Evolutionary conservation across 2,888 invertebrate species (phyloP).

Genomic region (Temnothorax rugatulus): DNA sequence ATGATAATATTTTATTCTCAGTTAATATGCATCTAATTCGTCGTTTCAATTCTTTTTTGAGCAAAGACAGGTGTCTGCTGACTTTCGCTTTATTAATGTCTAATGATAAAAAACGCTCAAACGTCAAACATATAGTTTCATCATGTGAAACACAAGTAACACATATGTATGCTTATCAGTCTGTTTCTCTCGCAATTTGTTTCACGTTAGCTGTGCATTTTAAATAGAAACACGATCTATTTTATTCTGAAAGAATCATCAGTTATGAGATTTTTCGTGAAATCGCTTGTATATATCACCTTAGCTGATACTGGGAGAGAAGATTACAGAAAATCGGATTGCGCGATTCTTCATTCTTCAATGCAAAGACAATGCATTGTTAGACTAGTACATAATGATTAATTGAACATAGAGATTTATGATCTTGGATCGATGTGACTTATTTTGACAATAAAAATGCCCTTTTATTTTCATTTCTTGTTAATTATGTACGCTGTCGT

Average conservation of each 20-base stretch:
- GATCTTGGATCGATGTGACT: background rate
- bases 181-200: constrained; percentile 42
- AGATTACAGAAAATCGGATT: constrained; percentile 30
- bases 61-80: constrained; percentile 58
- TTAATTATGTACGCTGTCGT: background rate
- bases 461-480: background rate
- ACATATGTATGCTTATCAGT: constrained; percentile 24
- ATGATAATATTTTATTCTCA: constrained; percentile 2
- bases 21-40: constrained; percentile 17
- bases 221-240: background rate
- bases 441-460: background rate
- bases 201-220: background rate
- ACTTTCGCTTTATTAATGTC: constrained; percentile 45
- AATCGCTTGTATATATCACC: background rate
- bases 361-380: background rate
- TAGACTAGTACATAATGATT: background rate
- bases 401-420: background rate
- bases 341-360: background rate
- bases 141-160: constrained; percentile 7
- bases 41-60: constrained; percentile 51
- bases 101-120: constrained; percentile 16
- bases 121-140: constrained; percentile 41
- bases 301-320: background rate
- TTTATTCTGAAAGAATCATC: background rate
- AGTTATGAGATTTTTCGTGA: constrained; percentile 5